A percentile compares a stretch with the other conserved stretches of the same genome.
Conservation (phyloP, 2,888 invertebrate species). For the Drosophila kambysellisi region DNA sequence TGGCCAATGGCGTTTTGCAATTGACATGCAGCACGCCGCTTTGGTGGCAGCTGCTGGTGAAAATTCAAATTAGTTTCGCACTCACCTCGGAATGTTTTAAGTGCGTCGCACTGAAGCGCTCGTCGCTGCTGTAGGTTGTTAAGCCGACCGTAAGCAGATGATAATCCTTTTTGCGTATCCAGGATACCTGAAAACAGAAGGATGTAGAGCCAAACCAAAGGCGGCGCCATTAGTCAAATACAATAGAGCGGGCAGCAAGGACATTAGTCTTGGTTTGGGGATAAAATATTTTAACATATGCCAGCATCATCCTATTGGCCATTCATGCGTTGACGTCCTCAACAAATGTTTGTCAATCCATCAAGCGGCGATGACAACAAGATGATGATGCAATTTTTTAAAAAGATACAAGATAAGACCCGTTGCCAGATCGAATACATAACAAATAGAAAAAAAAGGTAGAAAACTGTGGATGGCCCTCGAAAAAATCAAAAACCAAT, state of each 20-base stretch:
- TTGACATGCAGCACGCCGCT: slow-evolving; percentile 20
- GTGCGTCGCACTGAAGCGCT: slow-evolving; percentile 94
- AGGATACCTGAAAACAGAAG: slow-evolving; percentile 89
- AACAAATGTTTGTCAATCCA: slow-evolving; percentile 78
- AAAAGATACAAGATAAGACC: slow-evolving; percentile 45
- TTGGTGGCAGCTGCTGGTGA: slow-evolving; percentile 20
- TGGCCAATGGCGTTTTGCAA: background rate
- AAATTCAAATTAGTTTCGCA: slow-evolving; percentile 63
- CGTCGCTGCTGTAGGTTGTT: slow-evolving; percentile 95
- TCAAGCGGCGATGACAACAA: slow-evolving; percentile 66
- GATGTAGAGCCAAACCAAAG: slow-evolving; percentile 12
- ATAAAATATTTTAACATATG: slow-evolving; percentile 66
- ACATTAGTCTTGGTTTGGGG: slow-evolving; percentile 15
- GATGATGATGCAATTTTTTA: slow-evolving; percentile 78
- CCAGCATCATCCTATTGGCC: slow-evolving; percentile 31
- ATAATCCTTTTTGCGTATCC: slow-evolving; percentile 94
- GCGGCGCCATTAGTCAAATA: slow-evolving; percentile 65
- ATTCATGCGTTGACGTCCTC: slow-evolving; percentile 49
- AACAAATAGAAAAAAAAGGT: slow-evolving; percentile 20
- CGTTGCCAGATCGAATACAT: slow-evolving; percentile 27
- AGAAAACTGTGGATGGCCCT: background rate
- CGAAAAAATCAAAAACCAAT: slow-evolving; percentile 77
- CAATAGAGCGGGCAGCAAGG: slow-evolving; percentile 25
- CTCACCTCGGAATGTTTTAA: slow-evolving; percentile 93
- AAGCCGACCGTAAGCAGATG: slow-evolving; percentile 94